Evolutionary conservation across 2,888 invertebrate genomes (phyloP).

Genomic region (Prosopocoilus inquinatus): DNA sequence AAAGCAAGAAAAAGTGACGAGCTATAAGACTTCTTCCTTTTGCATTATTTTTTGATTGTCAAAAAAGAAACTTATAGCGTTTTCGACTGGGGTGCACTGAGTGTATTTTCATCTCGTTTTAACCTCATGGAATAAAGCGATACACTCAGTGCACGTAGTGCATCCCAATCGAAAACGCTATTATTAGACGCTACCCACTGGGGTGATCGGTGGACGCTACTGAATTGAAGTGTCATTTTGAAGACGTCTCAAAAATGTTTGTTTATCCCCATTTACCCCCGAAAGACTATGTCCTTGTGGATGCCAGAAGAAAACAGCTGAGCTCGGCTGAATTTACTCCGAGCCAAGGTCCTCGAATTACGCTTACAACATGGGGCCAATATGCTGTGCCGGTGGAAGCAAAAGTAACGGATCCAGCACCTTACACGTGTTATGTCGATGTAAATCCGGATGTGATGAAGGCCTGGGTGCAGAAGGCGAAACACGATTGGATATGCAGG

Average conservation of each 20-base stretch:
- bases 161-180: too few relatives aligned
- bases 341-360: slow-evolving; percentile 50
- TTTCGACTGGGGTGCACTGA: too few relatives aligned
- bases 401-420: slow-evolving; percentile 49
- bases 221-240: too few relatives aligned
- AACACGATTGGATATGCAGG: slow-evolving; percentile 58
- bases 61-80: too few relatives aligned
- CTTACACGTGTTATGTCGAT: slow-evolving; percentile 40
- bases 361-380: slow-evolving; percentile 52
- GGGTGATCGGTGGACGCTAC: too few relatives aligned
- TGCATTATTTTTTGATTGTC: too few relatives aligned
- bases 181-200: too few relatives aligned
- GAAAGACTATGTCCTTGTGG: slow-evolving; percentile 41
- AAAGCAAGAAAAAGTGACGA: too few relatives aligned
- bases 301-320: slow-evolving; percentile 33
- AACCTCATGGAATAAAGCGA: too few relatives aligned
- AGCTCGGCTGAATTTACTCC: slow-evolving; percentile 53
- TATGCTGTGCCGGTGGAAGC: slow-evolving; percentile 53
- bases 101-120: too few relatives aligned
- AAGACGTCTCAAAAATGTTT: slow-evolving; percentile 36
- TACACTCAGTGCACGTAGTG: too few relatives aligned
- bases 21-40: too few relatives aligned
- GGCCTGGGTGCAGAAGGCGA: slow-evolving; percentile 52
- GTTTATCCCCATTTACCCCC: slow-evolving; percentile 43
- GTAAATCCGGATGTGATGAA: slow-evolving; percentile 42